Evolutionary conservation across 2,113 vertebrate genomes (phyloP), one percentile per base, ranked within the genome.

Genomic region (Tapirus terrestris): DNA sequence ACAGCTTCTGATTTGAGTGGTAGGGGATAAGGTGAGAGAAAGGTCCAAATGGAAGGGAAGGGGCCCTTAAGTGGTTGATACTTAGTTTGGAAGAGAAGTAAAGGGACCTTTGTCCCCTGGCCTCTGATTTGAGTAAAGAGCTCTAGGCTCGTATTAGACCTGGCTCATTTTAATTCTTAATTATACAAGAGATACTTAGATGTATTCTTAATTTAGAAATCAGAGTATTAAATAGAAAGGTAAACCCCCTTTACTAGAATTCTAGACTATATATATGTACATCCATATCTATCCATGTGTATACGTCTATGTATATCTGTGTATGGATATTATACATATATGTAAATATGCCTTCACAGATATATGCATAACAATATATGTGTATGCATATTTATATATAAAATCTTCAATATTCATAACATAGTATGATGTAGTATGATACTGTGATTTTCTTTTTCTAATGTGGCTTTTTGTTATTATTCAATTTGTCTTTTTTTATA

Each of bases 191-290:
- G 23, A 27, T 80, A 29, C 6, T n/a, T 39, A 84, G 4, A 10
- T 58, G 31, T 48, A 76, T 33, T 92, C 25, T 73, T 96, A 72
- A 87, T 77, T 86, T 95, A 89, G 39, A 45, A 97, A 83, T 85
- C 51, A 84, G 14, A 91, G 20, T 63, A 39, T 77, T 79, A 65
- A 84, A 80, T 21, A 89, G 9, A 92, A 81, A 85, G 25, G 67
- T 53, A 58, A 72, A 10, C 16, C 21, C 11, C 4, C 33, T 86
- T 83, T 88, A 23, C 27, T 8, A 21, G 67, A n/a, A 84, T 27
- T 16, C 5, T 89, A 45, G 33, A 73, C 8, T 95, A 53, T 63
- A 63, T 92, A 13, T 36, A 12, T 36, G 20, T 29, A 33, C 29
- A 61, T 9, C 45, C 3, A 29, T 27, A 48, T 53, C 51, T 53